Evolutionary conservation across 2,888 invertebrate genomes (phyloP), one percentile per base, ranked within the genome.

Genomic region (Acronicta leporina): DNA sequence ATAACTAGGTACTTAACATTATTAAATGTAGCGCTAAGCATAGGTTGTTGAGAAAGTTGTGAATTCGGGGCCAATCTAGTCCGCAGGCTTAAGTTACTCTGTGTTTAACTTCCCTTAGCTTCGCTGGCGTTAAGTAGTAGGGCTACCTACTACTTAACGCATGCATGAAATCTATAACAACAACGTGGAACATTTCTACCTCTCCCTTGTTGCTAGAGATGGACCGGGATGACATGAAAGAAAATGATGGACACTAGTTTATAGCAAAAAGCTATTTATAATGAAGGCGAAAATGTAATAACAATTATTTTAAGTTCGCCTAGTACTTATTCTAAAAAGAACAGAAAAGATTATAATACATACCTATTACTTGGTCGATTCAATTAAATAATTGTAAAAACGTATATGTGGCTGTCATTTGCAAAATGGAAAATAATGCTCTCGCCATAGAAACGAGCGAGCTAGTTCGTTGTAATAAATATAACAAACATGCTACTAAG

Each of bases 81-180:
- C 44, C 42, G 41, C 20, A 43, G 48, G 62, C 55, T 73, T 69
- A 53, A 55, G 66, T 80, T 73, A 75, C 75, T 65, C 63, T 73
- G 77, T 77, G 68, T 75, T 78, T 69, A 75, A 48, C 60, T 47
- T 43, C 9, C 14, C 46, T 44, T 11, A 27, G 13, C 43, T 43
- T 40, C 50, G 20, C 2, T 44, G 15, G 13, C 49, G 42, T 35
- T 64, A 72, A 55, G 14, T 68, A 63, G 42, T 53, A 61, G 55
- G 55, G n/a, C n/a, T n/a, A n/a, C n/a, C n/a, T n/a, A n/a, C n/a
- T n/a, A n/a, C n/a, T n/a, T n/a, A n/a, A n/a, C 54, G 45, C 42
- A 49, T 40, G 44, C 27, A 41, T 48, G 27, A 6, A 42, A 51
- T 57, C 56, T 61, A 61, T 7, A 44, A 42, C 41, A n/a, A 27